Percentiles rank a stretch among this genome's conserved stretches.
phyloP scores from a whole-genome alignment of 2,113 vertebrate genomes.

The Seriola rivoliana region DNA sequence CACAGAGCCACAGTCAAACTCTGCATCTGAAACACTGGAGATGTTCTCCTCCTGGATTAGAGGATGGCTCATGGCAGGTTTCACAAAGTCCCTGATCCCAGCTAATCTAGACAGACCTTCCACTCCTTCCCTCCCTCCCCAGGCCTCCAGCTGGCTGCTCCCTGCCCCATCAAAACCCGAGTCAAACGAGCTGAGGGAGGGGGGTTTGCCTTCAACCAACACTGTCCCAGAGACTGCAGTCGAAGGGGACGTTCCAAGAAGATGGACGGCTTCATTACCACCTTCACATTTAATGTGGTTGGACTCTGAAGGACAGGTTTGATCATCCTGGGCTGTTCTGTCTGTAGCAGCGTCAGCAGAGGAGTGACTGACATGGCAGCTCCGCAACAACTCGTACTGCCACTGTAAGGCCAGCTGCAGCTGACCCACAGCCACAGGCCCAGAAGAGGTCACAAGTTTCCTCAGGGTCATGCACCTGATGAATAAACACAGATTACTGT shows the following conservation, averaged over 20 bases:
- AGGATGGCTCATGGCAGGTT: not conserved
- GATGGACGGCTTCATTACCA: not conserved
- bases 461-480: conserved; percentile 81
- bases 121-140: conserved; percentile 35
- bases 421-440: conserved; percentile 58
- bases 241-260: not conserved
- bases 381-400: conserved; percentile 79
- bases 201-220: conserved; percentile 38
- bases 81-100: conserved; percentile 29
- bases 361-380: not conserved
- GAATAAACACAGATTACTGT: not conserved
- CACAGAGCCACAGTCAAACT: conserved; percentile 23
- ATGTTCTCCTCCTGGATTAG: conserved; percentile 49
- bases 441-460: conserved; percentile 74
- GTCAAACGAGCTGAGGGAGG: conserved; percentile 80
- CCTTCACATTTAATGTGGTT: not conserved
- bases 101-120: conserved; percentile 24
- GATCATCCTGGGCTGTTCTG: not conserved
- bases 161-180: conserved; percentile 81
- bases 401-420: conserved; percentile 83
- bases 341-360: not conserved
- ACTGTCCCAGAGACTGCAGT: not conserved
- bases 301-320: not conserved
- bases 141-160: conserved; percentile 59
- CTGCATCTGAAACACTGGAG: conserved; percentile 47